A percentile compares a stretch with the other conserved stretches of the same genome.
Evolutionary conservation across 2,888 invertebrate species (phyloP).

Genomic region (Drosophila mimetica): DNA sequence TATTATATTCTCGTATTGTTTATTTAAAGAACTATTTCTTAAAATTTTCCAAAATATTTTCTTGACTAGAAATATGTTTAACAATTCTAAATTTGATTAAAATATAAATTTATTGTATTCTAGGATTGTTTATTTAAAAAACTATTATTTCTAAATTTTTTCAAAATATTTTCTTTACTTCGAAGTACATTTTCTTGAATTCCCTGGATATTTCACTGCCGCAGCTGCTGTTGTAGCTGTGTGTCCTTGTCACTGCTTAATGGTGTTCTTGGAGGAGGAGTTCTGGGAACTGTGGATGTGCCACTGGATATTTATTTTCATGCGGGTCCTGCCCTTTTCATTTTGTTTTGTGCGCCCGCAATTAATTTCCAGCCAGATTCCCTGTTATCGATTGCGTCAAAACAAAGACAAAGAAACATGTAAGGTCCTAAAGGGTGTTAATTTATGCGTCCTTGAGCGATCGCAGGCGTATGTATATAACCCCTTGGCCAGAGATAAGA

Average conservation of each 20-base stretch:
- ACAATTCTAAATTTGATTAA: too few relatives aligned
- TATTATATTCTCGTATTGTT: too few relatives aligned
- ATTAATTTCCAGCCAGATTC: constrained; percentile 58
- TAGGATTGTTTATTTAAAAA: too few relatives aligned
- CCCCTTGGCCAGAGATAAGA: constrained; percentile 22
- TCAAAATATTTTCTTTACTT: not conserved
- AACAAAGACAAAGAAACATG: constrained; percentile 38
- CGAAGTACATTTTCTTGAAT: constrained; percentile 1
- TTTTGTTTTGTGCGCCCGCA: constrained; percentile 15
- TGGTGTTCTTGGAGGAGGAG: constrained; percentile 1
- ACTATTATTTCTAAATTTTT: too few relatives aligned
- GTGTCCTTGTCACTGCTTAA: constrained; percentile 22
- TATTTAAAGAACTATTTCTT: too few relatives aligned
- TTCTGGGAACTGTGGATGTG: constrained; percentile 26
- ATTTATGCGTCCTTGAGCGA: constrained; percentile 47
- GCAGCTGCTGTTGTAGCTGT: constrained; percentile 16
- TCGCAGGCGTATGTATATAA: not conserved
- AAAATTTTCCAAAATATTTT: too few relatives aligned
- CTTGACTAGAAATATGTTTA: too few relatives aligned
- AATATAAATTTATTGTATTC: too few relatives aligned
- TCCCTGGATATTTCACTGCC: not conserved
- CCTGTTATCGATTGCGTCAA: constrained; percentile 63
- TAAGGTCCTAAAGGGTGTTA: constrained; percentile 43
- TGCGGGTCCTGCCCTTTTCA: constrained; percentile 22
- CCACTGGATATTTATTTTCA: constrained; percentile 15